Evolutionary conservation across 92 coral and sea anemone species (phyloP).

Genomic region (Zoanthus sociatus): DNA sequence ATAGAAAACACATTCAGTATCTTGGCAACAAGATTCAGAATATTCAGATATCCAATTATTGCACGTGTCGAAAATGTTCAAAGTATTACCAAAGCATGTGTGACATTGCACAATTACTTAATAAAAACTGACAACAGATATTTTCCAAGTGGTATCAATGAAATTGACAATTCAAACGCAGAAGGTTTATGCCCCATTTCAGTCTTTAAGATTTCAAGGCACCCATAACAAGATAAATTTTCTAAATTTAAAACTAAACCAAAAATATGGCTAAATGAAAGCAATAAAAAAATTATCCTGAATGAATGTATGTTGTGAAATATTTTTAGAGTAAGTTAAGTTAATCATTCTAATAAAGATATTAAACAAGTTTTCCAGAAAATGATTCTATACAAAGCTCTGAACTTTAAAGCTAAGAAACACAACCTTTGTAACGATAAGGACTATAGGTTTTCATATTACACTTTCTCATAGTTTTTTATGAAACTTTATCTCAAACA

Average conservation of each 20-base stretch:
- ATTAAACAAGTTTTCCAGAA: too few species aligned
- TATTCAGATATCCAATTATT: slow-evolving; percentile 40
- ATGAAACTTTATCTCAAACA: neutral
- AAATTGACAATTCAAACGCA: neutral
- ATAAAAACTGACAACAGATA: slow-evolving; percentile 45
- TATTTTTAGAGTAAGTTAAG: neutral
- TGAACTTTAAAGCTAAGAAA: neutral
- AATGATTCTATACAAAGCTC: neutral
- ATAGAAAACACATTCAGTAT: slow-evolving; percentile 59
- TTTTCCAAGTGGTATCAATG: slow-evolving; percentile 39
- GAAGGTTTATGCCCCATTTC: slow-evolving; percentile 1
- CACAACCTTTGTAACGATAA: neutral
- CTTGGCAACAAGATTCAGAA: slow-evolving; percentile 47
- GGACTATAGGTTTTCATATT: neutral
- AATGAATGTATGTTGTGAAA: neutral
- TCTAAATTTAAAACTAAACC: neutral
- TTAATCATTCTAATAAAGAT: too few species aligned
- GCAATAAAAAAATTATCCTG: neutral
- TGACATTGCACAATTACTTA: slow-evolving; percentile 46
- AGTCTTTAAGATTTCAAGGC: neutral
- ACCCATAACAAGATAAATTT: neutral
- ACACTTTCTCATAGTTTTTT: neutral
- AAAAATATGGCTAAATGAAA: neutral
- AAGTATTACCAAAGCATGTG: slow-evolving; percentile 38
- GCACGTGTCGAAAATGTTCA: slow-evolving; percentile 42